A percentile compares a stretch with the other conserved stretches of the same genome.
These are phyloP conservation scores for Ypsolopha scabrella DNA, from an alignment of 2,888 invertebrate genomes.

Conservation along the genomic window DNA sequence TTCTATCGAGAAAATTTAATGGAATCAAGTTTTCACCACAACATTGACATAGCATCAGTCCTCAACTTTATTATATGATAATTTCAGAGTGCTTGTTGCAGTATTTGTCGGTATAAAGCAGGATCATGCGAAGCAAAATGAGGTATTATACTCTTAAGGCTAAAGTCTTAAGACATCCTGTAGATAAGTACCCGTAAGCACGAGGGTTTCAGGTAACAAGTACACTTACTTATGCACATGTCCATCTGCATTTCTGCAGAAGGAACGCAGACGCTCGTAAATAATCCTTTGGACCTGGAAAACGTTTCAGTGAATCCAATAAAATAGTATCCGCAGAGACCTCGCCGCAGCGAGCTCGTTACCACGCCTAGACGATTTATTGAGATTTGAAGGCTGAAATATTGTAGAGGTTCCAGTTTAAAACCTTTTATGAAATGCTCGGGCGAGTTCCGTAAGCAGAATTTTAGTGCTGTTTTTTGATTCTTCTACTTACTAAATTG, in stretches of 20 bases:
- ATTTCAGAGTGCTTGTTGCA: too few relatives aligned
- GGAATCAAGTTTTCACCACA: too few relatives aligned
- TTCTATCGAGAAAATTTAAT: too few relatives aligned
- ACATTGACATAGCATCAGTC: too few relatives aligned
- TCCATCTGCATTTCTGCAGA: slow-evolving; percentile 66
- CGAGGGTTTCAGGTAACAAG: too few relatives aligned
- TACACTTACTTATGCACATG: slow-evolving; percentile 9
- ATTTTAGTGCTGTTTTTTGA: slow-evolving; percentile 6
- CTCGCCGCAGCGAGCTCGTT: slow-evolving; percentile 67
- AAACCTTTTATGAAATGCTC: slow-evolving; percentile 52
- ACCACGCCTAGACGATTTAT: slow-evolving; percentile 69
- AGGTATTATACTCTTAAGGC: too few relatives aligned
- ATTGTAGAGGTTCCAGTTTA: slow-evolving; percentile 64
- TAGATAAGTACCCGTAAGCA: too few relatives aligned
- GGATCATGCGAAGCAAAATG: too few relatives aligned
- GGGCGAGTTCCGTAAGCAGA: slow-evolving; percentile 22
- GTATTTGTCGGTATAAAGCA: too few relatives aligned
- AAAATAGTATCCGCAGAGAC: slow-evolving; percentile 70
- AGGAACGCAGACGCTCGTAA: slow-evolving; percentile 62
- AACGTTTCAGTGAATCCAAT: slow-evolving; percentile 70
- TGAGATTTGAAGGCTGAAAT: slow-evolving; percentile 69
- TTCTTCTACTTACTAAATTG: slow-evolving; percentile 3
- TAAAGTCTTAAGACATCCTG: too few relatives aligned
- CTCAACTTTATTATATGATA: too few relatives aligned
- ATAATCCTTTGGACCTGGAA: slow-evolving; percentile 68